These are phyloP conservation scores for Sphinx pinastri DNA, from an alignment of 2,888 invertebrate genomes.

Conservation along the genomic window DNA sequence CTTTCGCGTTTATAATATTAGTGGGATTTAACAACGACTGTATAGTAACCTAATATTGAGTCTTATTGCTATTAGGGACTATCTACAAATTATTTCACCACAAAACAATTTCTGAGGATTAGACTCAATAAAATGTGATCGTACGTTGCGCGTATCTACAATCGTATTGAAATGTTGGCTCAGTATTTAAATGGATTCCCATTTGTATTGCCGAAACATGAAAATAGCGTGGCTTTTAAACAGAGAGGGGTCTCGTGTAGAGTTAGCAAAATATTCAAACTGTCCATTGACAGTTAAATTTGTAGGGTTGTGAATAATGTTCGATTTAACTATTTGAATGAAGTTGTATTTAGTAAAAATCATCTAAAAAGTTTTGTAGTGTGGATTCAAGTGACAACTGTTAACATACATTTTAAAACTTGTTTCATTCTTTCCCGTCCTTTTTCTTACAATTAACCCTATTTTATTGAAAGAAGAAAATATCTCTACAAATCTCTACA, in stretches of 20 bases:
- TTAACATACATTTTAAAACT: too few species aligned
- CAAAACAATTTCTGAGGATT: neutral
- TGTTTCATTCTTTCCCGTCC: too few species aligned
- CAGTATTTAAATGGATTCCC: slow-evolving; percentile 84
- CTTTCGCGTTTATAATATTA: too few species aligned
- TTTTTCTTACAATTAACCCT: too few species aligned
- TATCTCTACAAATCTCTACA: neutral
- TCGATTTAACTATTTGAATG: too few species aligned
- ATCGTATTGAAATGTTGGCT: slow-evolving; percentile 80
- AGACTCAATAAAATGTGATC: neutral
- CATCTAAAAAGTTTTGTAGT: neutral
- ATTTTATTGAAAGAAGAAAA: too few species aligned
- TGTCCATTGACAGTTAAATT: slow-evolving; percentile 43
- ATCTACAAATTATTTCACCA: neutral
- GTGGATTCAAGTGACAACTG: too few species aligned
- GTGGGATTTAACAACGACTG: neutral
- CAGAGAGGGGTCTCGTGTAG: slow-evolving; percentile 70
- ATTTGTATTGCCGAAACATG: slow-evolving; percentile 83
- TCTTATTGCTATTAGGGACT: neutral
- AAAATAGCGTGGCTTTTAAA: slow-evolving; percentile 84
- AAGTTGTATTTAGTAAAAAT: too few species aligned
- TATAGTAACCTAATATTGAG: neutral
- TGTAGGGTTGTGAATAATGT: neutral
- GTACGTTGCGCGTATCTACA: slow-evolving; percentile 46
- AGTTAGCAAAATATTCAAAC: slow-evolving; percentile 62